A percentile compares a stretch with the other conserved stretches of the same genome.
These are phyloP conservation scores for Portevinia maculata DNA, from an alignment of 2,888 invertebrate species.

Conservation along the genomic window DNA sequence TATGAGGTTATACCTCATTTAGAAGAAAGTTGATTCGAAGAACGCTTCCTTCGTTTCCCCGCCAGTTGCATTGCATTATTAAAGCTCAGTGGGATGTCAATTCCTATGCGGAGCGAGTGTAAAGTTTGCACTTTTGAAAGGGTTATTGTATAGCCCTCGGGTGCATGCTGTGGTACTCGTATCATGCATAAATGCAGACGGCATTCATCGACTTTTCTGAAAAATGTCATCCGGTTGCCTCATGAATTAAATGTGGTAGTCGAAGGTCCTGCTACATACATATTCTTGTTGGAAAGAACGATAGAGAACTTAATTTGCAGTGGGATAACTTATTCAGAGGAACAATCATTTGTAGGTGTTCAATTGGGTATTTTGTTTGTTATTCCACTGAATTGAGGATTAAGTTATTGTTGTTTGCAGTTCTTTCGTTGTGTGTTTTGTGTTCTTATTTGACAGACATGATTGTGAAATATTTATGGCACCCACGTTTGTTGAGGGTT, in stretches of 20 bases:
- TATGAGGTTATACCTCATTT: conserved; percentile 48
- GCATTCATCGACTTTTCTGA: conserved; percentile 67
- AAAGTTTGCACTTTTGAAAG: conserved; percentile 39
- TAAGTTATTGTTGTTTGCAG: conserved; percentile 21
- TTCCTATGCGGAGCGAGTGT: conserved; percentile 57
- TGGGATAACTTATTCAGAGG: conserved; percentile 62
- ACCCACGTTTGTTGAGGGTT: conserved; percentile 4
- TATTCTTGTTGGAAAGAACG: conserved; percentile 10
- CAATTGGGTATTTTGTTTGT: conserved; percentile 64
- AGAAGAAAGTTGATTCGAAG: conserved; percentile 16
- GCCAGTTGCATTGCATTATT: conserved; percentile 66
- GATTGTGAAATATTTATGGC: conserved; percentile 35
- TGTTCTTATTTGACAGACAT: neutral
- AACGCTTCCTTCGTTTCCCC: conserved; percentile 9
- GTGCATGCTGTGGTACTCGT: conserved; percentile 8
- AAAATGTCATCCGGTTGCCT: conserved; percentile 67
- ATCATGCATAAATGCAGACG: conserved; percentile 65
- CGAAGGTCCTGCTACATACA: neutral
- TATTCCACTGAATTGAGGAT: conserved; percentile 22
- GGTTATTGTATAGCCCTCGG: too few species aligned
- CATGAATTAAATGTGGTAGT: conserved; percentile 39
- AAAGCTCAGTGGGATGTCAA: conserved; percentile 69
- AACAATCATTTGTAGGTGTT: conserved; percentile 67
- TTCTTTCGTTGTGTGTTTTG: neutral
- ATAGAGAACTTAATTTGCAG: conserved; percentile 35